Conservation (phyloP, 1,140 invertebrate genomes). For the Scaptomyza graminum region DNA sequence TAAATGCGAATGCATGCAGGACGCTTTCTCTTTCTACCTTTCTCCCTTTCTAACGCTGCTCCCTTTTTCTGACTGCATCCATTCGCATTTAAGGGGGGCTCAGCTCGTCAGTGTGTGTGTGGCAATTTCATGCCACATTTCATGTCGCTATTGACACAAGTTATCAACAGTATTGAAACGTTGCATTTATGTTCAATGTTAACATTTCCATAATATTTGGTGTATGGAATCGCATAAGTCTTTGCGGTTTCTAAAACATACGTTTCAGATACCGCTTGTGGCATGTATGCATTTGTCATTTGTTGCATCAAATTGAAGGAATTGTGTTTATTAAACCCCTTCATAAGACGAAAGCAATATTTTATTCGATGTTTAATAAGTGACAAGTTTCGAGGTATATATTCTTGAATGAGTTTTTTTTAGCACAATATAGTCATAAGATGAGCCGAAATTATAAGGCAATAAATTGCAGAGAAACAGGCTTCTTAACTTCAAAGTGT, state of each 20-base stretch:
- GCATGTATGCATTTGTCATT: too few species aligned
- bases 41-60: not conserved
- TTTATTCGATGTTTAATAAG: too few species aligned
- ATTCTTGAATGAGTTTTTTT: too few species aligned
- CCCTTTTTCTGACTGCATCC: not conserved
- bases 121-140: slow-evolving; percentile 12
- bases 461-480: too few species aligned
- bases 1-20: slow-evolving; percentile 47
- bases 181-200: not conserved
- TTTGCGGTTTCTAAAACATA: not conserved
- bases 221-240: not conserved
- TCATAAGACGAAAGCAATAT: too few species aligned
- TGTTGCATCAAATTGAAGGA: too few species aligned
- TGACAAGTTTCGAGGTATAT: too few species aligned
- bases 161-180: slow-evolving; percentile 11
- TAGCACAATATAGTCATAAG: too few species aligned
- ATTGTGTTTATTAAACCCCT: too few species aligned
- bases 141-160: slow-evolving; percentile 1
- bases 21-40: not conserved
- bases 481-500: too few species aligned
- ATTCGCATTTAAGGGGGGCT: slow-evolving; percentile 12
- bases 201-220: slow-evolving; percentile 7
- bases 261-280: too few species aligned
- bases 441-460: too few species aligned
- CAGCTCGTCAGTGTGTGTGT: slow-evolving; percentile 4